Evolutionary conservation across 2,797 vertebrate species (phyloP).

Genomic region (Micropoecilia bifurca): DNA sequence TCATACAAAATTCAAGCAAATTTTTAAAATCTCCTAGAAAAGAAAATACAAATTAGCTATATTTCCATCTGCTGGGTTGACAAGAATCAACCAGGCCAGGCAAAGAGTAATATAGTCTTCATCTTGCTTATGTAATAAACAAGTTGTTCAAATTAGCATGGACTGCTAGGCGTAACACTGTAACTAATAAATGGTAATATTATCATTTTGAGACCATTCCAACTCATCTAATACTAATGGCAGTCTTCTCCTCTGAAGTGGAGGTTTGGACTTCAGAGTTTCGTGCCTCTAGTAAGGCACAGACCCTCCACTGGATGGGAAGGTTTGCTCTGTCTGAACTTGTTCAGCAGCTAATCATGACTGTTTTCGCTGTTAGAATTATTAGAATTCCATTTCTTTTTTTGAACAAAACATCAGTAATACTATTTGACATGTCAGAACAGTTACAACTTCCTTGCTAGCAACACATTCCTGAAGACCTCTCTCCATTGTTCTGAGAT

Average conservation of each 20-base stretch:
- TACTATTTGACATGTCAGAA: not conserved
- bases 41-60: not conserved
- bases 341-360: too few species aligned
- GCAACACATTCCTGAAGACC: not conserved
- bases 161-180: not conserved
- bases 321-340: not conserved
- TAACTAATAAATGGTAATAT: too few species aligned
- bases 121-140: too few species aligned
- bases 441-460: not conserved
- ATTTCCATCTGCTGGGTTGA: not conserved
- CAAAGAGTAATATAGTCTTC: not conserved
- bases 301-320: not conserved
- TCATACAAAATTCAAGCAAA: not conserved
- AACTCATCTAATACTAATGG: too few species aligned
- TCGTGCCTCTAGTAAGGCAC: too few species aligned
- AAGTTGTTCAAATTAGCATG: not conserved
- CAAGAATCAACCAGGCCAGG: not conserved
- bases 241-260: too few species aligned
- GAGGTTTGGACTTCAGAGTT: too few species aligned
- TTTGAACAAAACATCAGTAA: not conserved
- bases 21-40: not conserved
- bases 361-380: too few species aligned
- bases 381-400: too few species aligned
- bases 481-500: not conserved
- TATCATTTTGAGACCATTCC: too few species aligned